A percentile compares a stretch with the other conserved stretches of the same genome.
These are phyloP conservation scores for Leptobrachium ailaonicum DNA, from an alignment of 2,113 vertebrate genomes.

Conservation along the genomic window DNA sequence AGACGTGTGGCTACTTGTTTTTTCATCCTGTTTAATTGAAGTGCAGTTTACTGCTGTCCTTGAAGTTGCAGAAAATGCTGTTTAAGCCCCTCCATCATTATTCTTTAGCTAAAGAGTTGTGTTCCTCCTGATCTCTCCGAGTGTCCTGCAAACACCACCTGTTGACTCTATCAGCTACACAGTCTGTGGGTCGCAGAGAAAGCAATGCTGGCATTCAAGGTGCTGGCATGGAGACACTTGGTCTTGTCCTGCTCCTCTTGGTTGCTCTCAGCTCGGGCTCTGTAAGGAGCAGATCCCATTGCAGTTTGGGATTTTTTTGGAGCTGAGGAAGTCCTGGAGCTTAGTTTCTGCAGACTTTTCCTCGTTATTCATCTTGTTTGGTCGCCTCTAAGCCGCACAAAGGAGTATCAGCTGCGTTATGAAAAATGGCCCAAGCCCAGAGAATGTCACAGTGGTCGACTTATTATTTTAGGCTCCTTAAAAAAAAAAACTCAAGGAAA, in stretches of 20 bases:
- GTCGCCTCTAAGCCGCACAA: slow-evolving; percentile 88
- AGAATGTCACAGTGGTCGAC: slow-evolving; percentile 97
- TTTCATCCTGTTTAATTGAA: background rate
- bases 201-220: slow-evolving; percentile 60
- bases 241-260: slow-evolving; percentile 1
- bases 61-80: slow-evolving; percentile 25
- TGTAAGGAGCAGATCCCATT: slow-evolving; percentile 67
- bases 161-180: slow-evolving; percentile 70
- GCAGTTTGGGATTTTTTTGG: slow-evolving; percentile 73
- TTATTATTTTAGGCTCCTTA: slow-evolving; percentile 85
- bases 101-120: slow-evolving; percentile 59
- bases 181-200: slow-evolving; percentile 69
- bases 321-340: slow-evolving; percentile 71
- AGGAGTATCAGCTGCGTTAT: slow-evolving; percentile 87
- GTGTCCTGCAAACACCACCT: slow-evolving; percentile 69
- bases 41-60: slow-evolving; percentile 18
- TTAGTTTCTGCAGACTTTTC: slow-evolving; percentile 70
- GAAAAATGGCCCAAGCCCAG: slow-evolving; percentile 88
- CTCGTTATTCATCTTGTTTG: slow-evolving; percentile 79
- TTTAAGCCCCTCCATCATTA: slow-evolving; percentile 35
- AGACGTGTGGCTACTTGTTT: too few species aligned
- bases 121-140: slow-evolving; percentile 48
- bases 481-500: slow-evolving; percentile 79
- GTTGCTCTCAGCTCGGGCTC: slow-evolving; percentile 64
- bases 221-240: slow-evolving; percentile 56